Percentiles rank a stretch among this genome's conserved stretches.
Evolutionary conservation across 2,113 vertebrate genomes (phyloP).

Genomic region (Megaceryle torquata): DNA sequence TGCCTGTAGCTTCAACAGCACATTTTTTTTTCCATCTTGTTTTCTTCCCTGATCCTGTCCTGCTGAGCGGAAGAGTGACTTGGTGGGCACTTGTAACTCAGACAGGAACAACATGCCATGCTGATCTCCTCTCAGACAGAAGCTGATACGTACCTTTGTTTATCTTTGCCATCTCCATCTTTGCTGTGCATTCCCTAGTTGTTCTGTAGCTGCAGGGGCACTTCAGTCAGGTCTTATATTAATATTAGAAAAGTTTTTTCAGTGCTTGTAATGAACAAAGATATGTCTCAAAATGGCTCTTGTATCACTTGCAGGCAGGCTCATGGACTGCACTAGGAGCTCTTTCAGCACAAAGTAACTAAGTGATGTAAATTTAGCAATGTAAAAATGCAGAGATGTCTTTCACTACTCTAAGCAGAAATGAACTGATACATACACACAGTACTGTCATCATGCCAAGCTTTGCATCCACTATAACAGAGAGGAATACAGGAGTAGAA

Average conservation of each 20-base stretch:
- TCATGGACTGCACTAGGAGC: not conserved
- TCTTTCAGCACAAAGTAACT: not conserved
- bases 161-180: not conserved
- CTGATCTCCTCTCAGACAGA: not conserved
- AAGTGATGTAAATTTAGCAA: not conserved
- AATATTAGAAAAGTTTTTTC: not conserved
- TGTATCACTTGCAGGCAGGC: not conserved
- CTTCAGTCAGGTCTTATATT: not conserved
- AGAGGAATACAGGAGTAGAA: not conserved
- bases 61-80: not conserved
- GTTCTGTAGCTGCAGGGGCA: not conserved
- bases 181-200: not conserved
- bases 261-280: not conserved
- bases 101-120: not conserved
- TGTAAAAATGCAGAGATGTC: not conserved
- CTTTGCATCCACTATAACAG: not conserved
- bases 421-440: not conserved
- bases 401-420: not conserved
- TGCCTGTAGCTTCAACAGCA: not conserved
- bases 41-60: not conserved
- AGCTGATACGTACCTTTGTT: not conserved
- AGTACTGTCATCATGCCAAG: not conserved
- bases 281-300: not conserved
- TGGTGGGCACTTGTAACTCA: not conserved
- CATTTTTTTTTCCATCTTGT: not conserved